Conservation (phyloP, 92 coral and sea anemone species). For the Blastomussa wellsi region DNA sequence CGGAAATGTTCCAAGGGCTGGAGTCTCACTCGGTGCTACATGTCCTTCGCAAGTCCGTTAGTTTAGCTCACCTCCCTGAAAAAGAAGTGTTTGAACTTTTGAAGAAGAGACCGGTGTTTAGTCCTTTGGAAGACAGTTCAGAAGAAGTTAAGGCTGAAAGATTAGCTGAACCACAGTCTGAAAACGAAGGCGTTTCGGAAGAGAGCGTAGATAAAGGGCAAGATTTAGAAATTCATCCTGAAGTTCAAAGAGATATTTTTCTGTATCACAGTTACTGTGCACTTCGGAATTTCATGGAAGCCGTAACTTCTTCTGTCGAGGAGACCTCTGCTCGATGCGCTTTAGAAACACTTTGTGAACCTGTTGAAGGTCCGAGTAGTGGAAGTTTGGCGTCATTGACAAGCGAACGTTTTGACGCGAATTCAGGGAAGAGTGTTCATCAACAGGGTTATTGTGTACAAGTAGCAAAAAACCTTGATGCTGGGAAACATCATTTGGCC, state of each 20-base stretch:
- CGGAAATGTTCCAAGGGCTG: constrained; percentile 95
- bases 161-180: background rate
- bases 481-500: constrained; percentile 72
- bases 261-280: constrained; percentile 94
- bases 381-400: background rate
- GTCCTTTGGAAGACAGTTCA: constrained; percentile 25
- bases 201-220: background rate
- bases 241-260: constrained; percentile 84
- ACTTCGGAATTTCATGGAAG: constrained; percentile 81
- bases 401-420: background rate
- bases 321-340: background rate
- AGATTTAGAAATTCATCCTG: constrained; percentile 64
- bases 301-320: constrained; percentile 45
- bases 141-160: background rate
- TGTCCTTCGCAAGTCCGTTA: constrained; percentile 90
- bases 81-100: constrained; percentile 90
- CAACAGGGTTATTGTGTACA: background rate
- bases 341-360: background rate
- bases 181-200: background rate
- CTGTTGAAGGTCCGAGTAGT: background rate
- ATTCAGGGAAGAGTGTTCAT: background rate
- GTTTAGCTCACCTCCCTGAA: constrained; percentile 87
- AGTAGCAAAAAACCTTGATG: constrained; percentile 47
- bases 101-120: constrained; percentile 87
- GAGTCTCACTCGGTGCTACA: constrained; percentile 96